Conservation (phyloP, 2,797 vertebrate genomes). For the Tinamus major region DNA sequence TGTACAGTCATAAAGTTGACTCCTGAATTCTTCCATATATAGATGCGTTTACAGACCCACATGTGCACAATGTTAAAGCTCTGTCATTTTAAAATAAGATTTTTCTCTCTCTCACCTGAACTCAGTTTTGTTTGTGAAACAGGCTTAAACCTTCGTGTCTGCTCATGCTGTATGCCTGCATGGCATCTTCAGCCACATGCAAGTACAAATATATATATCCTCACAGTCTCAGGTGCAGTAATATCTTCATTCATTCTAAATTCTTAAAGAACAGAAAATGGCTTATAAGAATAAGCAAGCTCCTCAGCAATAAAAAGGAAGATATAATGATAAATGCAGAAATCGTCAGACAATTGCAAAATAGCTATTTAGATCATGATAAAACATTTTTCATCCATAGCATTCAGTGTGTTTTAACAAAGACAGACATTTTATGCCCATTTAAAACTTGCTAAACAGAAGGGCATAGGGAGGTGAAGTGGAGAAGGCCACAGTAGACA, state of each 20-base stretch:
- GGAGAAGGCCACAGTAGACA: background rate
- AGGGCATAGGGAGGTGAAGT: background rate
- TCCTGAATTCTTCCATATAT: background rate
- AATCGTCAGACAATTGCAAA: background rate
- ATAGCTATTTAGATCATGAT: background rate
- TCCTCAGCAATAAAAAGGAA: background rate
- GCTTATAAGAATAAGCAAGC: background rate
- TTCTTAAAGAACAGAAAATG: background rate
- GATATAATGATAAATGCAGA: background rate
- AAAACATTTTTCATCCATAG: background rate
- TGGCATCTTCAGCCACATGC: background rate
- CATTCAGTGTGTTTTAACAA: background rate
- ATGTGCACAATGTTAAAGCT: background rate
- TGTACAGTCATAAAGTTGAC: background rate
- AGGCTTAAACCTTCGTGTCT: background rate
- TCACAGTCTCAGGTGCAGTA: background rate
- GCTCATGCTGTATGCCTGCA: background rate
- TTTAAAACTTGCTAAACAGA: background rate
- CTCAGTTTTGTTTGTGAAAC: background rate
- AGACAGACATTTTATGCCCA: background rate
- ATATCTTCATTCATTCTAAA: background rate
- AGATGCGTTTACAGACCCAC: background rate
- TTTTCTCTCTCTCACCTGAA: background rate
- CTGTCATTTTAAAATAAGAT: background rate
- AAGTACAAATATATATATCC: background rate